Conservation (phyloP, 2,888 invertebrate species). For the Lithodes maja region DNA sequence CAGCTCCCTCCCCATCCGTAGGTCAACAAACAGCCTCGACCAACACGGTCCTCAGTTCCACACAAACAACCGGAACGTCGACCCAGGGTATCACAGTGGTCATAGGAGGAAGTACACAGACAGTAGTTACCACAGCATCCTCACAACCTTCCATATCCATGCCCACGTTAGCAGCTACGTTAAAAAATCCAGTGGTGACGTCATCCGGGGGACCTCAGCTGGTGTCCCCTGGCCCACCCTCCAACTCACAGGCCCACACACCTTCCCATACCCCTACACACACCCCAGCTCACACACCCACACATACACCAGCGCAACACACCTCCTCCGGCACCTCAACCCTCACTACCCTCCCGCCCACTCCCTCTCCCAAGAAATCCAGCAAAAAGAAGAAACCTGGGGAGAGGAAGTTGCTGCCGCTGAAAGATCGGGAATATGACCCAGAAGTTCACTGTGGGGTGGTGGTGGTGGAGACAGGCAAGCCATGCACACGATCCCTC, state of each 20-base stretch:
- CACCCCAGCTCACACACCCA: conserved; percentile 58
- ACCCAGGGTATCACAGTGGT: conserved; percentile 70
- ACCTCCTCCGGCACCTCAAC: conserved; percentile 44
- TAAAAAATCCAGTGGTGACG: conserved; percentile 66
- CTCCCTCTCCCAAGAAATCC: conserved; percentile 69
- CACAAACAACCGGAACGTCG: conserved; percentile 34
- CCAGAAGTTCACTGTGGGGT: conserved; percentile 70
- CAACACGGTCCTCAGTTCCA: conserved; percentile 30
- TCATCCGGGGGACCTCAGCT: conserved; percentile 44
- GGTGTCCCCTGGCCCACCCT: conserved; percentile 49
- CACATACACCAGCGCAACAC: conserved; percentile 58
- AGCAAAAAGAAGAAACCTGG: conserved; percentile 69
- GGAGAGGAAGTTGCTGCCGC: conserved; percentile 66
- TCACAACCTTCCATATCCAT: conserved; percentile 61
- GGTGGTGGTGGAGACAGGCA: conserved; percentile 67
- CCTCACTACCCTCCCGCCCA: conserved; percentile 53
- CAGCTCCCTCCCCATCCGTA: conserved; percentile 55
- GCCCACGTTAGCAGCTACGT: conserved; percentile 56
- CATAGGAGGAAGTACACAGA: conserved; percentile 61
- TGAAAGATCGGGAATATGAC: conserved; percentile 70
- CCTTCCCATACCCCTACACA: conserved; percentile 52
- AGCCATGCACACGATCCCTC: conserved; percentile 70
- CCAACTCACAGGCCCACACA: conserved; percentile 54
- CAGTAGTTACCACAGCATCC: conserved; percentile 51
- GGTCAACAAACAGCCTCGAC: conserved; percentile 43